Base-by-base conservation (phyloP, 2,888 invertebrate genomes). In the Napeogenes sylphis region DNA sequence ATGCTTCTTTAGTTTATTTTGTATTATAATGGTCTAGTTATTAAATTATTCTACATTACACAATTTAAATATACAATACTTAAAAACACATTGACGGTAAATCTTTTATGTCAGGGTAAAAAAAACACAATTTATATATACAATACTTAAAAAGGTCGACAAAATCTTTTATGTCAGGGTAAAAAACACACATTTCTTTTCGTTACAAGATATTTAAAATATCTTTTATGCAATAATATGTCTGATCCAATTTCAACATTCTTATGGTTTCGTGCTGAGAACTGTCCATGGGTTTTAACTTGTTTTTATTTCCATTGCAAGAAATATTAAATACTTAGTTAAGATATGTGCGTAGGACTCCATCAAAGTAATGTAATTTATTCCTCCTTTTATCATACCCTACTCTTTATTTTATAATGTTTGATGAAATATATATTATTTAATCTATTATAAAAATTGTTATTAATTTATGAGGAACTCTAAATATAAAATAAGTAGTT, bases 181-280 rank as follows among this genome's bases (percentile, higher is more conserved):
- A 8, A 51, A 4, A 12, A 4, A 51, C 0, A 51, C 30, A 51
- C 21, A 30, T 51, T 51, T 51, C 8, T 12, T 51, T 51, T 51
- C 30, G 30, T 3, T 30, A 30, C 30, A 51, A 51, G 51, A 51
- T 12, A 51, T 51, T 51, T 30, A n/a, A 51, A 51, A 30, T 51
- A 30, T 51, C 21, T 51, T 47, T 51, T 51, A 51, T 51, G 51
- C 51, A 51, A 51, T 65, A 65, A 61, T 58, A 61, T 42, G 45
- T 64, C 64, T 78, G 76, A 82, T 80, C 81, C 78, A 78, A 78
- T 82, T 78, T 68, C 57, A 67, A 70, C 63, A 71, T 73, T 81
- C 77, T 79, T 81, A 82, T 70, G 82, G 82, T 80, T 83, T 83
- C 82, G 21, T 30, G 51, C 30, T 21, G 30, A 42, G 38, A 3